Evolutionary conservation across 2,888 invertebrate species (phyloP), one percentile per base, ranked within the genome.

Genomic region (Steinernema carpocapsae): DNA sequence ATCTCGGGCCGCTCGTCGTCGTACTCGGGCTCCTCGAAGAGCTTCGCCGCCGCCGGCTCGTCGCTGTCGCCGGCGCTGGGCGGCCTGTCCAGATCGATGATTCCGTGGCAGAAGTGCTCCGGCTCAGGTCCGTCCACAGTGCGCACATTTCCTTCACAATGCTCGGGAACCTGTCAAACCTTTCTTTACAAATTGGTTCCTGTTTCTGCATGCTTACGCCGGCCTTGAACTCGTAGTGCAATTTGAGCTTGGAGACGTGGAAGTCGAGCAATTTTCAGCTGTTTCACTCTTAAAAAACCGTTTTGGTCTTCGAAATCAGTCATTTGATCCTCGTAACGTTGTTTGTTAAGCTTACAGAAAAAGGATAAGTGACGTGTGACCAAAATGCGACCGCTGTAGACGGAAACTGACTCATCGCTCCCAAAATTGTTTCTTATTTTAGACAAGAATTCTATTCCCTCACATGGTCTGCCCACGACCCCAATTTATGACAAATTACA

Each of bases 191-290:
- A 17, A 17, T 72, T 72, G n/a, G n/a, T 29, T 22, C 32, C 32
- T 19, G 37, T 37, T 70, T 32, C 14, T 32, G 70, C 4, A 17
- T 1, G 10, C 73, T 43, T 74, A 83, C 84, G 76, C 76, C 74
- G 14, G 84, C 82, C 52, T 72, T 70, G 77, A 82, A 86, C 43
- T 83, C 81, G 72, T 84, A 86, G 76, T 78, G 79, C 46, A 86
- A 80, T 19, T 80, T 80, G 56, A 86, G 76, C 72, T 86, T 84
- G 37, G 78, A 75, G 43, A 85, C 73, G 46, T 79, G 76, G 56
- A 86, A 75, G 24, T 78, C 78, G 64, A 77, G 78, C 86, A n/a
- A n/a, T n/a, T n/a, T n/a, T n/a, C 86, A 86, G 72, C 86, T 86
- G 24, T 82, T 82, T 73, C 83, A 82, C 52, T 79, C 72, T 86